A percentile compares a stretch with the other conserved stretches of the same genome.
Evolutionary conservation across 1,140 invertebrate species (phyloP).

Genomic region (Ylistrum balloti): DNA sequence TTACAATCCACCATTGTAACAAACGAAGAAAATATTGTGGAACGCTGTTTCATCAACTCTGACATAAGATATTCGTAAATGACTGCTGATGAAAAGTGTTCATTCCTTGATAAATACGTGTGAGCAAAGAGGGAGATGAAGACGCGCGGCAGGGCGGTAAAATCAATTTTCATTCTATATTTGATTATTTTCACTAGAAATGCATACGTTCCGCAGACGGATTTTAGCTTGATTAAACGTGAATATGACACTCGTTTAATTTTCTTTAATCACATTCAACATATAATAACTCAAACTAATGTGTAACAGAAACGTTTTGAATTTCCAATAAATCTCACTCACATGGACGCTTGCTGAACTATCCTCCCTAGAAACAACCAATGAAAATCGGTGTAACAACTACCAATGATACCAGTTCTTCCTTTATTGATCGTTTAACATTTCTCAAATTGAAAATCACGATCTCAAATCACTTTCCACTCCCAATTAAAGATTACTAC

Average conservation of each 20-base stretch:
- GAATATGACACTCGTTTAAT: slow-evolving; percentile 20
- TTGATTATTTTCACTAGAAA: slow-evolving; percentile 20
- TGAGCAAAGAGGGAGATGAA: background rate
- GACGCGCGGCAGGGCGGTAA: background rate
- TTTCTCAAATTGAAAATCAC: no score
- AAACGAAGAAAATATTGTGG: no score
- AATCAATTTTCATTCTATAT: background rate
- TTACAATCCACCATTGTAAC: no score
- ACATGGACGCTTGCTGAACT: background rate
- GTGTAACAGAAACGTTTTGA: background rate
- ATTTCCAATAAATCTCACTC: slow-evolving; percentile 35
- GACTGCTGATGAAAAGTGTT: no score
- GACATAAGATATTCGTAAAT: no score
- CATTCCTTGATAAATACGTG: background rate
- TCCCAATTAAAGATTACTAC: no score
- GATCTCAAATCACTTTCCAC: no score
- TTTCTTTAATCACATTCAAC: slow-evolving; percentile 40
- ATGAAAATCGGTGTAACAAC: background rate
- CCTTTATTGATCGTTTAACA: background rate
- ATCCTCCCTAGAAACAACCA: background rate
- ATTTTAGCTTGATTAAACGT: background rate
- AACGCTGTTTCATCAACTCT: no score
- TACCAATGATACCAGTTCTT: background rate
- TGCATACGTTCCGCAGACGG: background rate
- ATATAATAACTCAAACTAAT: slow-evolving; percentile 21